phyloP scores from a whole-genome alignment of 1,140 invertebrate species.

The Diabrotica undecimpunctata region DNA sequence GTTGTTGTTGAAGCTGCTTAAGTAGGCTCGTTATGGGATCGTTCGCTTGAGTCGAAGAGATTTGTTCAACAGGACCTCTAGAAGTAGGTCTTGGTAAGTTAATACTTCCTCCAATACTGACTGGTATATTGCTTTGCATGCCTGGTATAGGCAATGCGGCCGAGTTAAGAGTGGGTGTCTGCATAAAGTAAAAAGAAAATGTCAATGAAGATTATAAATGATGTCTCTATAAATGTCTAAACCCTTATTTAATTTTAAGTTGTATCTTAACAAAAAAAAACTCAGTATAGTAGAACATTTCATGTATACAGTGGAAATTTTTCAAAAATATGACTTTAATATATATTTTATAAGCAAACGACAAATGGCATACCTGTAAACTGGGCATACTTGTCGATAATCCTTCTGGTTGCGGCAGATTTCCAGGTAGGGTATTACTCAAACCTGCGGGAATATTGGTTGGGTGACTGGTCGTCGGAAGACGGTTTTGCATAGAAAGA shows the following conservation, averaged over 20 bases:
- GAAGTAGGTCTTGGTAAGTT: constrained; percentile 27
- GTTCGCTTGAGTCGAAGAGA: constrained; percentile 42
- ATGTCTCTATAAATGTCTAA: no score
- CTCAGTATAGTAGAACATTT: no score
- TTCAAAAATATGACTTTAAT: no score
- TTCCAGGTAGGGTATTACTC: constrained; percentile 17
- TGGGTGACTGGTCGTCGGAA: constrained; percentile 38
- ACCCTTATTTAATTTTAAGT: no score
- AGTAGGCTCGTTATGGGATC: constrained; percentile 54
- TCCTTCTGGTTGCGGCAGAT: constrained; percentile 27
- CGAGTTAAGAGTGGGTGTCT: constrained; percentile 16
- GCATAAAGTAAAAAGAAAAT: background rate
- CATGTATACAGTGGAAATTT: no score
- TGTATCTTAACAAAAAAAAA: no score
- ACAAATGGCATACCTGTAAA: constrained; percentile 9
- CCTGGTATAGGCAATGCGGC: constrained; percentile 18
- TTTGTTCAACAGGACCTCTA: constrained; percentile 29
- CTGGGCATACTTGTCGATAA: constrained; percentile 26
- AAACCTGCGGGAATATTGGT: constrained; percentile 25
- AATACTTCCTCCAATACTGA: constrained; percentile 22
- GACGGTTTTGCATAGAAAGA: constrained; percentile 48
- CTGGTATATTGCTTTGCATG: constrained; percentile 18
- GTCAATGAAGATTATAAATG: background rate
- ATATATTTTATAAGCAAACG: no score
- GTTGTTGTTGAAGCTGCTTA: constrained; percentile 49